Base-by-base conservation (phyloP, 2,797 vertebrate species). In the Artibeus lituratus region DNA sequence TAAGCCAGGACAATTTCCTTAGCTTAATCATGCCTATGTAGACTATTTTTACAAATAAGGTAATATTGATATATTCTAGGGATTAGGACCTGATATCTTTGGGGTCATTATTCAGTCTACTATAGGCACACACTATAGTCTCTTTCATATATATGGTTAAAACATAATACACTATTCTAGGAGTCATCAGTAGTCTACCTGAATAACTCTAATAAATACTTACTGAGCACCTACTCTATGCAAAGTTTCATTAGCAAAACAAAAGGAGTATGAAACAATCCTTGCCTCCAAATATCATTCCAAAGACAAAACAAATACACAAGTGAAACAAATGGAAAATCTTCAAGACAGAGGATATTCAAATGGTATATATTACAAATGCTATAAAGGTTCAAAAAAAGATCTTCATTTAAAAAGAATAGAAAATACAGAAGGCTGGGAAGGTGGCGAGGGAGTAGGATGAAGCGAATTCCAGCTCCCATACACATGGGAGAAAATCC, bases 1-100 rank as follows among this genome's bases (percentile, higher is more conserved):
- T 94, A 80, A 91, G 73, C n/a, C 39, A 80, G 78, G 49, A 70
- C 85, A 90, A 82, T 87, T 53, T 74, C 37, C 10, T 96, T 88
- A 82, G 51, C 35, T 72, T 35, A 74, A 85, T 94, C 59, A 78
- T 32, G 35, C 85, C 35, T 80, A 19, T 55, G 59, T 80, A 73
- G 22, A 80, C 26, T 7, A 9, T 85, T 88, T 81, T 73, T 74
- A 37, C 49, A 65, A 80, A 59, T 89, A 89, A 65, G 14, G 7
- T 85, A 85, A 11, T 59, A 39, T 80, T 73, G 84, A 65, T 22
- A 81, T 35, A 21, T 49, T 85, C 39, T 94, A 32, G 62, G 26
- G 10, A 78, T 69, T 53, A 67, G 32, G 16, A 77, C n/a, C 35
- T 78, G 51, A 6, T 76, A 69, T 69, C 29, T 86, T 82, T 76